Conservation (phyloP, 92 coral and sea anemone genomes). For the Scolanthus callimorphus region DNA sequence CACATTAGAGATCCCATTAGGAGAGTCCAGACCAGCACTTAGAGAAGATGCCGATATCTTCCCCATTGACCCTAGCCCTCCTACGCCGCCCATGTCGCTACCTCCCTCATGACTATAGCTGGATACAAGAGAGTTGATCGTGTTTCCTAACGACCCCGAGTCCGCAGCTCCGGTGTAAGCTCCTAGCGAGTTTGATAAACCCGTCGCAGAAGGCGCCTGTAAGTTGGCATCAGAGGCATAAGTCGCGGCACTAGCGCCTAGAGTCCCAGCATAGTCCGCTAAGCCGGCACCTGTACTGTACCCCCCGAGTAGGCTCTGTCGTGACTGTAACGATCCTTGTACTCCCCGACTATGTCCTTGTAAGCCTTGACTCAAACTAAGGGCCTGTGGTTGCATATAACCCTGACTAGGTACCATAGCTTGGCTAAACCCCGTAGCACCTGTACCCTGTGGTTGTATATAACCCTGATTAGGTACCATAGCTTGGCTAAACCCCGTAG, state of each 20-base stretch:
- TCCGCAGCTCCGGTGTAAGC: constrained; percentile 7
- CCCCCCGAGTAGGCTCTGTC: constrained; percentile 1
- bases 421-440: neutral
- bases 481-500: constrained; percentile 1
- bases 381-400: constrained; percentile 10
- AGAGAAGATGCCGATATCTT: constrained; percentile 14
- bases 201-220: neutral
- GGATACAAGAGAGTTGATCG: constrained; percentile 8
- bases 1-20: constrained; percentile 30
- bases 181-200: constrained; percentile 1
- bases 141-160: constrained; percentile 3
- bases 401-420: neutral
- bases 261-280: neutral
- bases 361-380: constrained; percentile 15
- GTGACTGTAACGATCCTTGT: neutral
- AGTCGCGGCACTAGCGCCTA: constrained; percentile 9
- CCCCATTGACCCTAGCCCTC: neutral
- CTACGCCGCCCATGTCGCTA: constrained; percentile 5
- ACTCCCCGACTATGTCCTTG: neutral
- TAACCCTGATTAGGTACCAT: neutral
- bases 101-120: constrained; percentile 1
- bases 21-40: constrained; percentile 29
- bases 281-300: constrained; percentile 8
- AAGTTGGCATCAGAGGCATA: constrained; percentile 8
- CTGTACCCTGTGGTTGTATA: neutral